Evolutionary conservation across 2,888 invertebrate genomes (phyloP), one percentile per base, ranked within the genome.

Genomic region (Zonitis immaculata): DNA sequence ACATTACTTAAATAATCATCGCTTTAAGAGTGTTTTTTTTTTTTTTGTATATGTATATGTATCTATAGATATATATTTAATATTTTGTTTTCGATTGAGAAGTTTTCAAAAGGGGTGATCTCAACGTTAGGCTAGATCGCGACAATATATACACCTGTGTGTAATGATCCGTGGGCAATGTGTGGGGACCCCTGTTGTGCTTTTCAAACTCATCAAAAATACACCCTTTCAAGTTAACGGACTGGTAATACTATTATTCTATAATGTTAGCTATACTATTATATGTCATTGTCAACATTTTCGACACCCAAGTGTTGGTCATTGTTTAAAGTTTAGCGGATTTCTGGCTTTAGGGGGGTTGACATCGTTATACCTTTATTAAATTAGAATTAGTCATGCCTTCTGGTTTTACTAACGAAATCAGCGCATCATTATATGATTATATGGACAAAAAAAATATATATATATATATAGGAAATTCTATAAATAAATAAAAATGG

Each of bases 121-220:
- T 54, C 28, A 44, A 50, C 49, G 22, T 32, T 14, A 14, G 6
- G 49, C 44, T 54, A 39, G 44, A 50, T 64, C 62, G 61, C 65
- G 64, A 61, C 60, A 61, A 54, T 57, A 59, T 61, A 57, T 69
- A 63, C 73, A 73, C 73, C 73, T 73, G 73, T 73, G 73, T 68
- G 72, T 70, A 73, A 73, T 73, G 73, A 73, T 73, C 70, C 72
- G 66, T 71, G 63, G 68, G 66, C 61, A 66, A 66, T 70, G 67
- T 70, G 68, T 66, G 68, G 68, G 67, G 71, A 71, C 69, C 71
- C 71, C 70, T 63, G 67, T 63, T 59, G 69, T 59, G 66, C 66
- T 65, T 70, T 70, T 71, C 59, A 66, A 57, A 61, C 61, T 58
- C 64, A 69, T 68, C 67, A 66, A 67, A 63, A 63, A 60, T 63